Base-by-base conservation (phyloP, 2,797 vertebrate genomes). In the Channallabes apus region DNA sequence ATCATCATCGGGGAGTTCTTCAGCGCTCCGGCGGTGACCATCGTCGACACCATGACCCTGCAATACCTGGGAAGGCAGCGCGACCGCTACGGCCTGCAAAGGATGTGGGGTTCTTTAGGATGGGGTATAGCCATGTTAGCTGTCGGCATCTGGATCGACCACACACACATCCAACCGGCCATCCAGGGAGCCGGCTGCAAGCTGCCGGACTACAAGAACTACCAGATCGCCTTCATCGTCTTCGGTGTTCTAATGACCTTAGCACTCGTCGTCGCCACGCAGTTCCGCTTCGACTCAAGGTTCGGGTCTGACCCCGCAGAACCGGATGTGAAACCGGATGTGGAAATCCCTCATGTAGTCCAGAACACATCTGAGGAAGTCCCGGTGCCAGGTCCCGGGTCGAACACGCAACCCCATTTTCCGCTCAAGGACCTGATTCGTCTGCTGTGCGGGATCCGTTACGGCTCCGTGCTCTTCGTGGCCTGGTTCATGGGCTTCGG, bases 401-500 rank as follows among this genome's bases (percentile, higher is more conserved):
- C 82, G 0, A 72, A 15, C 73, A 56, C 0, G 86, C 59, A 0
- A 85, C 87, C 88, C 68, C 89, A 88, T 54, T 95, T 95, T 89
- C 87, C 90, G 64, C 94, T 94, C 89, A 89, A 86, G 38, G 93
- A 95, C 58, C 91, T 99, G 22, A 93, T 99, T 87, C 94, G 92
- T 86, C 93, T 99, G 35, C 93, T 99, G 0, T 99, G 98, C 90
- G 97, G 96, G 0, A 95, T 99, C 87, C 98, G 96, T 83, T 99
- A 99, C 0, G 94, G 97, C 90, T 98, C 97, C 0, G 97, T 99
- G 73, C 94, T 99, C 17, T 99, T 98, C 0, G 98, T 99, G 68
- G 98, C 98, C 2, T 99, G 98, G 98, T 99, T 99, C 92, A 99
- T 99, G 98, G 98, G 98, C 2, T 99, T 99, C 75, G 97, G 98